Base-by-base conservation (phyloP, 2,888 invertebrate species). In the Sialis lutaria region DNA sequence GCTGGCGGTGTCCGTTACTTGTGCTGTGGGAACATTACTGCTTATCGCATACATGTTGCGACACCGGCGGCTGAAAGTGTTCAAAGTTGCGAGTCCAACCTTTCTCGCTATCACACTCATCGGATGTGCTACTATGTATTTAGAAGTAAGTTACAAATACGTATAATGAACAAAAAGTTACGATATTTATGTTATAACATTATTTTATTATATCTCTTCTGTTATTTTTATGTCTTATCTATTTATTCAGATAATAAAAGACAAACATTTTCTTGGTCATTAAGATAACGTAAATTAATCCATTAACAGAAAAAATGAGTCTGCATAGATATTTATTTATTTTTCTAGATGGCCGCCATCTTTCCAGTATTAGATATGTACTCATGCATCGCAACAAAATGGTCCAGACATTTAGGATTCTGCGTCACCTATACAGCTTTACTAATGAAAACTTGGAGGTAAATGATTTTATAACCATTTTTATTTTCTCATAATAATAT, bases 391-490 rank as follows among this genome's bases (percentile, higher is more conserved):
- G 83, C 87, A 6, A 88, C 89, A 6, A 90, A 91, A 64, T 92
- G 92, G 92, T 84, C 88, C 1, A 74, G 91, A 5, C 91, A 93
- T 66, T 74, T 92, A 66, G 93, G 93, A 33, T 93, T 93, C 62
- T 88, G 88, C 59, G 77, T 93, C 50, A 89, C 92, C 2, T 93
- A 92, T 61, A 91, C 91, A 7, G 90, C 92, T 6, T 69, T 93
- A 40, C 71, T 93, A 4, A 85, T 93, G 82, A 93, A 93, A 67
- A 92, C 92, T 8, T 92, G 92, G 92, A 79, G 91, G 89, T 88
- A 65, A 67, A 57, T 7, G 22, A 22, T 22, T 22, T 22, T 22
- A 22, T 22, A 2, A 22, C 22, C 22, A 22, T 22, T 22, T 22
- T 22, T 22, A 22, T 22, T 22, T 22, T 22, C 22, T 22, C 2